phyloP scores from a whole-genome alignment of 2,113 vertebrate species.

The Macroglossus sobrinus region DNA sequence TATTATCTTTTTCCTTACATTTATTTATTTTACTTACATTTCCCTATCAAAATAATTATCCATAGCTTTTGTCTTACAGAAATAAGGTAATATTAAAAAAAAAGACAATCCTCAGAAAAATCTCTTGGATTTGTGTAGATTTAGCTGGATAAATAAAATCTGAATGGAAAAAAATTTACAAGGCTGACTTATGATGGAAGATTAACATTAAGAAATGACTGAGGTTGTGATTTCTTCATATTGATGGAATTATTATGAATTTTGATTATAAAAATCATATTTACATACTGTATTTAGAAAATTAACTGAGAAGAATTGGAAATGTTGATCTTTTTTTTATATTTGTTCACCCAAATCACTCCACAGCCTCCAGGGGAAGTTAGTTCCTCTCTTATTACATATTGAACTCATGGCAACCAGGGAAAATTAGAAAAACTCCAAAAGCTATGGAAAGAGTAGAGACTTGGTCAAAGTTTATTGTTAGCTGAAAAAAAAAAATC shows the following conservation, averaged over 20 bases:
- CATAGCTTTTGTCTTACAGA: not conserved
- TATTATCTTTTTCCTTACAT: not conserved
- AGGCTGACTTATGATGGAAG: not conserved
- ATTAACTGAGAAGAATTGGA: not conserved
- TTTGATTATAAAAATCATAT: slow-evolving; percentile 21
- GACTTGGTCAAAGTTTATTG: slow-evolving; percentile 13
- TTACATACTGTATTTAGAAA: not conserved
- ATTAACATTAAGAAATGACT: not conserved
- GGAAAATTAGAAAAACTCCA: not conserved
- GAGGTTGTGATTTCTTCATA: not conserved
- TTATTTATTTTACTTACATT: not conserved
- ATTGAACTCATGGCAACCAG: not conserved
- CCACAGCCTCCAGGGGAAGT: not conserved
- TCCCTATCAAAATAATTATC: not conserved
- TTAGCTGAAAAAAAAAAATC: not conserved
- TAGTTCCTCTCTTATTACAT: slow-evolving; percentile 20
- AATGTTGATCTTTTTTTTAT: slow-evolving; percentile 6
- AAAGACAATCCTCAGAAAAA: not conserved
- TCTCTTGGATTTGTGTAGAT: slow-evolving; percentile 51
- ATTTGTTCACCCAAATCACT: slow-evolving; percentile 13
- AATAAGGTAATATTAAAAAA: not conserved
- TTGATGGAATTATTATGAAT: not conserved
- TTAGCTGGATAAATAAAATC: slow-evolving; percentile 56
- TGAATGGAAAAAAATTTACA: slow-evolving; percentile 31
- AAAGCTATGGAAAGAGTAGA: slow-evolving; percentile 9